These are phyloP conservation scores for Drosophila serrata DNA, from an alignment of 1,140 invertebrate species.

Conservation along the genomic window DNA sequence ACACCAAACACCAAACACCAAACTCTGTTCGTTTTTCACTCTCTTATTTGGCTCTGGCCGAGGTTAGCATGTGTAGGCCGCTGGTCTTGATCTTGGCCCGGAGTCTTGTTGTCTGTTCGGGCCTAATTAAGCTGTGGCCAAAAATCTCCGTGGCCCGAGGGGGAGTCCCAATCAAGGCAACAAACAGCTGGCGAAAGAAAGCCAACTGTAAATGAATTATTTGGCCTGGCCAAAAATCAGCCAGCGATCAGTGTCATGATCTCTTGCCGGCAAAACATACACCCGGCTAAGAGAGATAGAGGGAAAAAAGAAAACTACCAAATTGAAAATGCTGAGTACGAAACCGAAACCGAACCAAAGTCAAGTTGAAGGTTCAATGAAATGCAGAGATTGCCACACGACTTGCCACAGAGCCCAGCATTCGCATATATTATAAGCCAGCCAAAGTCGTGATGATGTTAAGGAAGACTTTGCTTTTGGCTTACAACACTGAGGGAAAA, in stretches of 20 bases:
- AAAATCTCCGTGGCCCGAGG: slow-evolving; percentile 61
- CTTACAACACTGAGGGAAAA: slow-evolving; percentile 22
- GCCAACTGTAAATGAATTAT: slow-evolving; percentile 57
- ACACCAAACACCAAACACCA: slow-evolving; percentile 16
- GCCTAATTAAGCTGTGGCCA: slow-evolving; percentile 77
- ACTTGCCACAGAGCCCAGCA: slow-evolving; percentile 49
- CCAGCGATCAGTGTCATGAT: slow-evolving; percentile 76
- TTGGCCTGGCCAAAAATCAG: slow-evolving; percentile 55
- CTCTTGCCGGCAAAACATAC: slow-evolving; percentile 56
- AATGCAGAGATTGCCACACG: slow-evolving; percentile 69
- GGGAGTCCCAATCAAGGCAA: slow-evolving; percentile 59
- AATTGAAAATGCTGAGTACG: slow-evolving; percentile 70
- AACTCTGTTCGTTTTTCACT: slow-evolving; percentile 21
- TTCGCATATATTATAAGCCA: slow-evolving; percentile 79
- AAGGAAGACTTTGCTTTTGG: slow-evolving; percentile 54
- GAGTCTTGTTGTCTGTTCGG: slow-evolving; percentile 29
- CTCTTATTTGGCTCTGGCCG: slow-evolving; percentile 10
- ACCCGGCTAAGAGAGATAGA: background rate
- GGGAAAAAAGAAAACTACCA: slow-evolving; percentile 42
- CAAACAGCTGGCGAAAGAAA: slow-evolving; percentile 55
- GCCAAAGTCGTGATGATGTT: slow-evolving; percentile 77
- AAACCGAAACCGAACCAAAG: slow-evolving; percentile 49
- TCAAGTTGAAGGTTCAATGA: slow-evolving; percentile 84
- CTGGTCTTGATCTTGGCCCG: slow-evolving; percentile 41
- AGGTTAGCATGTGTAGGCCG: slow-evolving; percentile 62